Percentiles rank a stretch among this genome's conserved stretches.
phyloP scores from a whole-genome alignment of 2,797 vertebrate genomes.

The Tamandua tetradactyla region DNA sequence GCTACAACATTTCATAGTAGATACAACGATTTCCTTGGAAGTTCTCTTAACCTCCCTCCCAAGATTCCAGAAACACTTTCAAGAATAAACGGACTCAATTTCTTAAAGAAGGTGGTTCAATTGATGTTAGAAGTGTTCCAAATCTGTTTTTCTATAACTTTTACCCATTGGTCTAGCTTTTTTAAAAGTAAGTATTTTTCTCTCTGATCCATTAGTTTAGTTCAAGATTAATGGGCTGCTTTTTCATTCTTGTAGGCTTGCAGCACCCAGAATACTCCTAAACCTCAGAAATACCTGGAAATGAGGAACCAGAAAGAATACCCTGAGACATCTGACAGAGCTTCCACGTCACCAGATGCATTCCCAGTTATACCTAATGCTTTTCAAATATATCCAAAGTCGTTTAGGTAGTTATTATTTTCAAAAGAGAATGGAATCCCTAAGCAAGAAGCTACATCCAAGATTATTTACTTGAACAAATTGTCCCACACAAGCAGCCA shows the following conservation, averaged over 20 bases:
- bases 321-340: neutral
- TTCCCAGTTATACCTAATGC: neutral
- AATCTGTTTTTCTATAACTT: slow-evolving; percentile 14
- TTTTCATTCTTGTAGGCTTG: neutral
- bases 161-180: neutral
- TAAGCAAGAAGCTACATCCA: neutral
- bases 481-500: neutral
- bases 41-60: neutral
- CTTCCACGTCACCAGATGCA: neutral
- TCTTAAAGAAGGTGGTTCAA: neutral
- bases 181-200: neutral
- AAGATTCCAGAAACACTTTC: neutral
- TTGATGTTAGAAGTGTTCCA: neutral
- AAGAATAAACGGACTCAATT: neutral
- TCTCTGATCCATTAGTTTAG: neutral
- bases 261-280: neutral
- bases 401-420: slow-evolving; percentile 18
- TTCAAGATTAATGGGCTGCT: slow-evolving; percentile 14
- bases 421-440: neutral
- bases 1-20: neutral
- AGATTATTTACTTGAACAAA: neutral
- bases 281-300: neutral
- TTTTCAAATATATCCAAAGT: slow-evolving; percentile 9
- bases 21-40: neutral
- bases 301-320: neutral